phyloP scores from a whole-genome alignment of 1,140 invertebrate genomes.

The Aphidius gifuensis region DNA sequence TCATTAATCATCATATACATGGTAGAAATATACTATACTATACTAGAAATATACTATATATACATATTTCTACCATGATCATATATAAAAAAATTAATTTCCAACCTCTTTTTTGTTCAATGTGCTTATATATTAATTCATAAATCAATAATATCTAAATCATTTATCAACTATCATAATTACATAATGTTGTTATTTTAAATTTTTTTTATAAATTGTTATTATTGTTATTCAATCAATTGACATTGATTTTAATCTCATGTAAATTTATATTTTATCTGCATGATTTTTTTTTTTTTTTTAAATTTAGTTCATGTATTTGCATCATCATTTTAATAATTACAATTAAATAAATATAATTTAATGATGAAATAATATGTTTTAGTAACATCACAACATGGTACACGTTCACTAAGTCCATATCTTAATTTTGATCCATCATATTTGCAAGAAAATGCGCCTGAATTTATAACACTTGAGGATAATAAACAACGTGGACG shows the following conservation, averaged over 20 bases:
- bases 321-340: neutral
- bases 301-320: neutral
- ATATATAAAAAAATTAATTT: too few species aligned
- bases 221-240: neutral
- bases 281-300: slow-evolving; percentile 19
- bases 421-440: slow-evolving; percentile 90
- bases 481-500: slow-evolving; percentile 76
- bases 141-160: too few species aligned
- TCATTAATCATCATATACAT: too few species aligned
- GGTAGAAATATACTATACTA: too few species aligned
- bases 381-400: slow-evolving; percentile 44
- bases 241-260: too few species aligned
- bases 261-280: neutral
- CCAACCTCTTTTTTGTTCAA: too few species aligned
- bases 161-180: too few species aligned
- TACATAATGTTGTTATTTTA: neutral
- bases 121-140: too few species aligned
- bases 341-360: slow-evolving; percentile 1
- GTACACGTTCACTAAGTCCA: slow-evolving; percentile 68
- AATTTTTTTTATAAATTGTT: slow-evolving; percentile 11
- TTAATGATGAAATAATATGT: neutral
- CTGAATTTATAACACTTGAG: slow-evolving; percentile 92
- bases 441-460: slow-evolving; percentile 75
- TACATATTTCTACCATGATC: too few species aligned
- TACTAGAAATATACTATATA: too few species aligned